These are phyloP conservation scores for Asteroscopus sphinx DNA, from an alignment of 2,888 invertebrate species.

Conservation along the genomic window DNA sequence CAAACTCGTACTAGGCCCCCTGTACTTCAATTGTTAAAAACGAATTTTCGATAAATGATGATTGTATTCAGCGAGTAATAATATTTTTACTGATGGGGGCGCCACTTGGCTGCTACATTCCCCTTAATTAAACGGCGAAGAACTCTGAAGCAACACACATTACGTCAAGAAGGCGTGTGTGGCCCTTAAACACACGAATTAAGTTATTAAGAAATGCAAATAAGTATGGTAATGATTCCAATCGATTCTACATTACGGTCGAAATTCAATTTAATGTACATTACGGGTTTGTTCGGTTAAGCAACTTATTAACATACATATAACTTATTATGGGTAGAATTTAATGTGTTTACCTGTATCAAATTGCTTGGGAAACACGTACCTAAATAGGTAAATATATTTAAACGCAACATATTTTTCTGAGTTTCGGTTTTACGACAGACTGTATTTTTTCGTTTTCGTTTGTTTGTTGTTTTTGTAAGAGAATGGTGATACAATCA, in stretches of 20 bases:
- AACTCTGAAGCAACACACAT: neutral
- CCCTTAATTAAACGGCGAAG: neutral
- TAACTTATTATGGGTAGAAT: slow-evolving; percentile 36
- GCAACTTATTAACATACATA: slow-evolving; percentile 50
- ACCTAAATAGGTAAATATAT: no score
- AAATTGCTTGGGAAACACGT: slow-evolving; percentile 20
- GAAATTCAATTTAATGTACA: slow-evolving; percentile 41
- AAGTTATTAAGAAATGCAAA: slow-evolving; percentile 50
- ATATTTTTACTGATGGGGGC: no score
- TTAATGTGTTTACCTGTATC: slow-evolving; percentile 23
- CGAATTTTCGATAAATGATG: no score
- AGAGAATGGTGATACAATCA: no score
- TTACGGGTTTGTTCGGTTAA: slow-evolving; percentile 34
- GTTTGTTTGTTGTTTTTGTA: no score
- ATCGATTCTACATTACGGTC: slow-evolving; percentile 34
- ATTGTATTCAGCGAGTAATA: no score
- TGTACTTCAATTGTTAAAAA: no score
- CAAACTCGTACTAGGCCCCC: no score
- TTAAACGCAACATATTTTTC: no score
- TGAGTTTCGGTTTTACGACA: no score
- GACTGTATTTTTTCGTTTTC: no score
- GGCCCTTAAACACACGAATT: slow-evolving; percentile 31
- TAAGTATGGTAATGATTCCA: slow-evolving; percentile 18
- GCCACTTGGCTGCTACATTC: no score
- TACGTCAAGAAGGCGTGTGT: slow-evolving; percentile 20